Base-by-base conservation (phyloP, 2,888 invertebrate species). In the Aspidiotus rigidus region DNA sequence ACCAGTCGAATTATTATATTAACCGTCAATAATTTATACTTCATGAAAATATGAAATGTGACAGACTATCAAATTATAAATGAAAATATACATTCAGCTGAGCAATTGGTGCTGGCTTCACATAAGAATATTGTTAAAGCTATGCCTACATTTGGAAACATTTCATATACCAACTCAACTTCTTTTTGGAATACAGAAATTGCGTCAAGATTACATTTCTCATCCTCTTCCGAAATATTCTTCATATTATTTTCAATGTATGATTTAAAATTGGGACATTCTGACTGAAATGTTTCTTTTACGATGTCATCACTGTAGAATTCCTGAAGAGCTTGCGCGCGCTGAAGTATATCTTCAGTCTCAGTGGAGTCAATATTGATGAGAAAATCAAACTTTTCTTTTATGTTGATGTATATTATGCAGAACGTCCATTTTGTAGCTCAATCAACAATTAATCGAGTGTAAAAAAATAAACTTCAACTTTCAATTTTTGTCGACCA, bases 31-130 rank as follows among this genome's bases (percentile, higher is more conserved):
- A n/a, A n/a, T n/a, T n/a, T n/a, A n/a, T n/a, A n/a, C n/a, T n/a
- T n/a, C n/a, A n/a, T n/a, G n/a, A n/a, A n/a, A n/a, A n/a, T n/a
- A n/a, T n/a, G n/a, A n/a, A n/a, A n/a, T n/a, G n/a, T n/a, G n/a
- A n/a, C n/a, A n/a, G n/a, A n/a, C n/a, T n/a, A n/a, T n/a, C n/a
- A n/a, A n/a, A n/a, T 67, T 44, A 67, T 57, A 44, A 41, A 41
- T 28, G 66, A 67, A 57, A 67, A 59, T 42, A 44, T 57, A 57
- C 66, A 59, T 59, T 67, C 66, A 44, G 59, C 66, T 59, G 59
- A 59, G 59, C 11, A 44, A 44, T 44, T 44, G 9, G 49, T 44
- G 49, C 8, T 44, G 49, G 49, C 49, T 10, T 8, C 8, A 11
- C 11, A 44, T 11, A 10, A 8, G 11, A 11, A 44, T 10, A 44